Conservation (phyloP, 2,888 invertebrate species). For the Campoplex capitator region DNA sequence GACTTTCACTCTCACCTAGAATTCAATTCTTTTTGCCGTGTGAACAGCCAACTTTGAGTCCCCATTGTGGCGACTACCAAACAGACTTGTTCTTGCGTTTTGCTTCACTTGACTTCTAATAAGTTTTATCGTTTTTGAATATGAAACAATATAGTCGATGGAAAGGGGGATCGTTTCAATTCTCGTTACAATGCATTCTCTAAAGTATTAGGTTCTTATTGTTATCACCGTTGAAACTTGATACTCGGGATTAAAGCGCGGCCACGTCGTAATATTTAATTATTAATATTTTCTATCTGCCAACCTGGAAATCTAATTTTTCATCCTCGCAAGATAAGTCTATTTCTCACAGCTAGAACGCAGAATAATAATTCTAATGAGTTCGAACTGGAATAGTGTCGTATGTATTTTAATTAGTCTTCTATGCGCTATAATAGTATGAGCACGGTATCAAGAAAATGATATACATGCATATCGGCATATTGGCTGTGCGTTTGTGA, state of each 20-base stretch:
- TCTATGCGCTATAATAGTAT: slow-evolving; percentile 1
- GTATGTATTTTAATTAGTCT: slow-evolving; percentile 13
- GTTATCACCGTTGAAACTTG: background rate
- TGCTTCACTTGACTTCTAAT: background rate
- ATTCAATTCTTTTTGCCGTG: slow-evolving; percentile 4
- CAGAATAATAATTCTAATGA: background rate
- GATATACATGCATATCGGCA: slow-evolving; percentile 20
- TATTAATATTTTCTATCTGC: background rate
- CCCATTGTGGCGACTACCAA: background rate
- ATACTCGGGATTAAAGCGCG: no score
- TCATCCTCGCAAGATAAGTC: background rate
- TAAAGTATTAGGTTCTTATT: background rate
- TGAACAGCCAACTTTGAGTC: background rate
- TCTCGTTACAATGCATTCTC: background rate
- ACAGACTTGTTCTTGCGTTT: background rate
- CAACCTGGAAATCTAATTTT: background rate
- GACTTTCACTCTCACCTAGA: slow-evolving; percentile 10
- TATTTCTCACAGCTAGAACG: background rate
- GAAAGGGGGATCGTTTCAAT: background rate
- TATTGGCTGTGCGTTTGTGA: slow-evolving; percentile 43
- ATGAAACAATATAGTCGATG: background rate
- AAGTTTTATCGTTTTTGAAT: background rate
- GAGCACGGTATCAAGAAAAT: slow-evolving; percentile 8
- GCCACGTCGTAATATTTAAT: background rate
- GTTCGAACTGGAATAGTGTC: slow-evolving; percentile 11